Conservation (phyloP, 2,113 vertebrate species). For the Daphoenositta chrysoptera region DNA sequence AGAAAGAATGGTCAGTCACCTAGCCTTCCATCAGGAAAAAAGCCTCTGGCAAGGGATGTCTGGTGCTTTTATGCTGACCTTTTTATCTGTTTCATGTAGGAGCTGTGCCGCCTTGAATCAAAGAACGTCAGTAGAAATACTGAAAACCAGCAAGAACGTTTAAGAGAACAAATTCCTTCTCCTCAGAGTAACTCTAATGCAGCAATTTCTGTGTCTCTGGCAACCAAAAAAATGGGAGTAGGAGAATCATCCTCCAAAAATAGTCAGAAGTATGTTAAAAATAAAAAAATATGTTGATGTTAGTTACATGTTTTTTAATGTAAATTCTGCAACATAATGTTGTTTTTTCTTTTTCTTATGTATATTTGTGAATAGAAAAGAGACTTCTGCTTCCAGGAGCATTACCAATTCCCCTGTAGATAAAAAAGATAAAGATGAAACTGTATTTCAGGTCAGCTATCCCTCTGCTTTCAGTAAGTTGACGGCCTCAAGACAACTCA, state of each 20-base stretch:
- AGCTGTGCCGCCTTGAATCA: slow-evolving; percentile 78
- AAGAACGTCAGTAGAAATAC: slow-evolving; percentile 68
- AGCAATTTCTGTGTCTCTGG: slow-evolving; percentile 1
- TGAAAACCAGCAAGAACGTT: slow-evolving; percentile 67
- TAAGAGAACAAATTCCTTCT: slow-evolving; percentile 61
- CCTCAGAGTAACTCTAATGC: slow-evolving; percentile 60
- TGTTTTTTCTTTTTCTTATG: neutral
- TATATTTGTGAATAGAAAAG: slow-evolving; percentile 70
- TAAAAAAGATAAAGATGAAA: slow-evolving; percentile 73
- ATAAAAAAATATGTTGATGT: neutral
- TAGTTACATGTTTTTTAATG: fast-evolving
- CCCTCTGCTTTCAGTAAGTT: slow-evolving; percentile 95
- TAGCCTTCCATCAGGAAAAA: neutral
- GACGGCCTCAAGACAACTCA: slow-evolving; percentile 83
- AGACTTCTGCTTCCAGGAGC: slow-evolving; percentile 70
- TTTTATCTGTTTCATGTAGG: slow-evolving; percentile 63
- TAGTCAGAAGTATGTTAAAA: slow-evolving; percentile 68
- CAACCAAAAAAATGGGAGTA: slow-evolving; percentile 52
- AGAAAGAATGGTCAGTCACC: neutral
- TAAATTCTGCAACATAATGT: neutral
- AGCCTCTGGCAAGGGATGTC: neutral
- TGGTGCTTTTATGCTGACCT: neutral
- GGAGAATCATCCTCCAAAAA: slow-evolving; percentile 74
- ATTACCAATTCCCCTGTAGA: slow-evolving; percentile 76
- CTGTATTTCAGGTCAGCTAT: slow-evolving; percentile 88